A percentile compares a stretch with the other conserved stretches of the same genome.
Conservation (phyloP, 2,888 invertebrate species). For the Drosophila borborema region DNA sequence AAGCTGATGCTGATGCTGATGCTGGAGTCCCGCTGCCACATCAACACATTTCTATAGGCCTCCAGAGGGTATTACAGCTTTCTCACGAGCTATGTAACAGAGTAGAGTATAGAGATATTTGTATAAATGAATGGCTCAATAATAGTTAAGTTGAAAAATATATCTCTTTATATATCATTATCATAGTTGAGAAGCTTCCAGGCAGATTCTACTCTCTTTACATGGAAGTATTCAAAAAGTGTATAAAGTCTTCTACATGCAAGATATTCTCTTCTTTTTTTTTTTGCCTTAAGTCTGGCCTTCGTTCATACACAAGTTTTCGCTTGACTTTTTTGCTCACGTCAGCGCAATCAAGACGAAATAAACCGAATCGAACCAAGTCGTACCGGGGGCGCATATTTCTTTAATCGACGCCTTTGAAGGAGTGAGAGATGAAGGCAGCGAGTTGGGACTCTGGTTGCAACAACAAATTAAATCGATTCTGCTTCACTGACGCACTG, state of each 20-base stretch:
- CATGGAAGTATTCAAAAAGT: neutral
- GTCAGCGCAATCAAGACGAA: conserved; percentile 73
- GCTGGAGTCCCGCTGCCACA: conserved; percentile 25
- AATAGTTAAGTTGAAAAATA: neutral
- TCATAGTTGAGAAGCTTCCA: neutral
- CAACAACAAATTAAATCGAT: conserved; percentile 82
- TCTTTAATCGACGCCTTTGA: conserved; percentile 73
- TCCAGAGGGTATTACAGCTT: neutral
- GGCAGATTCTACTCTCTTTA: neutral
- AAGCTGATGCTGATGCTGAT: neutral
- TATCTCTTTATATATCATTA: neutral
- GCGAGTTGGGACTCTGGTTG: conserved; percentile 38
- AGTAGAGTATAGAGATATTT: neutral
- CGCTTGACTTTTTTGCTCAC: conserved; percentile 57
- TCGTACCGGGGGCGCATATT: conserved; percentile 64
- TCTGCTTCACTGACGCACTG: conserved; percentile 41
- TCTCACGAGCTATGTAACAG: neutral
- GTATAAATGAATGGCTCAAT: neutral
- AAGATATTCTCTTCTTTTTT: neutral
- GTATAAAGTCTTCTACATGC: neutral
- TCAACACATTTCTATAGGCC: conserved; percentile 49
- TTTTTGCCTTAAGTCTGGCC: conserved; percentile 1
- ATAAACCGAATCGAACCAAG: conserved; percentile 29
- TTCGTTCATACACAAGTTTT: conserved; percentile 20
- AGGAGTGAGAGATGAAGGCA: neutral